Conservation (phyloP, 2,113 vertebrate genomes). For the Apteryx owenii region DNA sequence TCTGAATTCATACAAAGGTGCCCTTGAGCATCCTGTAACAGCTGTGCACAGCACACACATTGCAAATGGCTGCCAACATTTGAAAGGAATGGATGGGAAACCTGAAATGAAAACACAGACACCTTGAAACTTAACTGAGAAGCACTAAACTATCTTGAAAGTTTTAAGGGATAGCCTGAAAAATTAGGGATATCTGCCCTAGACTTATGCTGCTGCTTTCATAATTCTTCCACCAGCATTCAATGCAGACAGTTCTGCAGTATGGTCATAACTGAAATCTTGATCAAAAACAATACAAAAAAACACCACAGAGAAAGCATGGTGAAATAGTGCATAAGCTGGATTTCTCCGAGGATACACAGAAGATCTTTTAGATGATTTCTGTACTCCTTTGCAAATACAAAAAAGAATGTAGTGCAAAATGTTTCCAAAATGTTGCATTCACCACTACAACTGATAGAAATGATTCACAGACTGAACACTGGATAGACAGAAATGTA, state of each 20-base stretch:
- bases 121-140: neutral
- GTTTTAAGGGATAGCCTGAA: neutral
- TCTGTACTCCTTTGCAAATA: neutral
- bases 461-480: neutral
- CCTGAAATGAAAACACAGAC: neutral
- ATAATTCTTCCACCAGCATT: neutral
- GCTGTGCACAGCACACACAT: neutral
- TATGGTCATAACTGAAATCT: neutral
- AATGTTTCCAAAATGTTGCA: neutral
- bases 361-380: neutral
- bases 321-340: neutral
- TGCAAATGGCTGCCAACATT: neutral
- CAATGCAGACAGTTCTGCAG: neutral
- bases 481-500: neutral
- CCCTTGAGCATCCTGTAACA: conserved; percentile 43
- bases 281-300: neutral
- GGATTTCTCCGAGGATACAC: neutral
- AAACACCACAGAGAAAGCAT: neutral
- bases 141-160: neutral
- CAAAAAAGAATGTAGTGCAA: neutral
- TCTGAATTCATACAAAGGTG: neutral
- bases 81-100: neutral
- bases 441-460: neutral
- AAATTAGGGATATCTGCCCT: neutral
- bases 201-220: neutral